Evolutionary conservation across 1,140 invertebrate species (phyloP).

Genomic region (Druon quercuslanigerum): DNA sequence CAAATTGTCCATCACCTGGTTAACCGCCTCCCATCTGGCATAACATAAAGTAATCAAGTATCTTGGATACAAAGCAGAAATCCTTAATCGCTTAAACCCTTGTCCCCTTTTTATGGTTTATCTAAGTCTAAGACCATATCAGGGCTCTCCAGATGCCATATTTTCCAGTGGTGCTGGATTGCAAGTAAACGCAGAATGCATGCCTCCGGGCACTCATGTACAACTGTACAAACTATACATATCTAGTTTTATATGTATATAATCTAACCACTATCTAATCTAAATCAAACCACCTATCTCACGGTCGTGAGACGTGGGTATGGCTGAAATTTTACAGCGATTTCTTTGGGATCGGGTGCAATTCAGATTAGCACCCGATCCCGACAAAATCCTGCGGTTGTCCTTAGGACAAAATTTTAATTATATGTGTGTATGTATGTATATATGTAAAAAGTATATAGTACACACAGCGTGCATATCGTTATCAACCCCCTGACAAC

Average conservation of each 20-base stretch:
- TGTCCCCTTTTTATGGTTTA: background rate
- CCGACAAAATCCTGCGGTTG: too few relatives aligned
- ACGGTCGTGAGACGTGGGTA: too few relatives aligned
- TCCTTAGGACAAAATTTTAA: too few relatives aligned
- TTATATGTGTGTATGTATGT: too few relatives aligned
- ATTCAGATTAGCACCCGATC: too few relatives aligned
- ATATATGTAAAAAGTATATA: slow-evolving; percentile 39
- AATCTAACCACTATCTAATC: too few relatives aligned
- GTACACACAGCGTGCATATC: slow-evolving; percentile 61
- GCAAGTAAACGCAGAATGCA: background rate
- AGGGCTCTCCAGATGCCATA: background rate
- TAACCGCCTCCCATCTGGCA: background rate
- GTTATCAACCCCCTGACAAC: slow-evolving; percentile 71
- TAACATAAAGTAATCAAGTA: background rate
- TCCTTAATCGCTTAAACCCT: background rate
- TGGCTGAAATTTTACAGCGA: too few relatives aligned
- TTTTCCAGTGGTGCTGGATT: background rate
- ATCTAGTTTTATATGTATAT: too few relatives aligned
- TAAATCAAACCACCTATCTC: too few relatives aligned
- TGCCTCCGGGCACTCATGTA: background rate
- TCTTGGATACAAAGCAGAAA: background rate
- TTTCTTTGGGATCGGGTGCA: too few relatives aligned
- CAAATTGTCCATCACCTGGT: too few relatives aligned
- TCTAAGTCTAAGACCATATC: background rate
- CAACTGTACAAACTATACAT: background rate